These are phyloP conservation scores for Macrochelys suwanniensis DNA, from an alignment of 2,797 vertebrate genomes.

Conservation along the genomic window DNA sequence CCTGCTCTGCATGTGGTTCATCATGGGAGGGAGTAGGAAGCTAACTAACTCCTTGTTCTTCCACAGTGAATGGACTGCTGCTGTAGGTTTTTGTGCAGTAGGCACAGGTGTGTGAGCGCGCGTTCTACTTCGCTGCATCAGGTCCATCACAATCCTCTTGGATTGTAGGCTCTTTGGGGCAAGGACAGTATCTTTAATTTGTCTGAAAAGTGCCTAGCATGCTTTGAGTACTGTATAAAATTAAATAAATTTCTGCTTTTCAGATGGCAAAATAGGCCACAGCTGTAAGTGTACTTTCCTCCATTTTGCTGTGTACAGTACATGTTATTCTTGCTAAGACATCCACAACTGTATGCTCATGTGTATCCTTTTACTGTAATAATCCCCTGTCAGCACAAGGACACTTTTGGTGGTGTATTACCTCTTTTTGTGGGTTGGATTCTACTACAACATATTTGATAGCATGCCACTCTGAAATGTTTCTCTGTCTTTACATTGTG, in stretches of 20 bases:
- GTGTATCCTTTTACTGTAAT: background rate
- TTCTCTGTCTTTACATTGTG: constrained; percentile 7
- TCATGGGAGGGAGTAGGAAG: background rate
- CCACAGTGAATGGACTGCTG: background rate
- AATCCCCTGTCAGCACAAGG: background rate
- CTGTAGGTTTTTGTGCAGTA: rapidly evolving
- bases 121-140: background rate
- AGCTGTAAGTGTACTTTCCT: background rate
- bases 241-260: background rate
- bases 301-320: background rate
- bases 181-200: background rate
- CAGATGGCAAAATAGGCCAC: background rate
- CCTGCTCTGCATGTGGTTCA: background rate
- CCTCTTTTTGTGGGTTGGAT: background rate
- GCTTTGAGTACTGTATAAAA: rapidly evolving
- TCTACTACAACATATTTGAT: constrained; percentile 1
- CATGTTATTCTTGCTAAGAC: background rate
- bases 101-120: background rate
- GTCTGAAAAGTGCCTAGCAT: background rate
- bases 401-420: background rate
- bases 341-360: background rate
- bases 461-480: background rate
- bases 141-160: background rate
- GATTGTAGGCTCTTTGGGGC: background rate
- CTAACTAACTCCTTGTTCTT: background rate